Conservation (phyloP, 2,113 vertebrate species). For the Tauraco erythrolophus region DNA sequence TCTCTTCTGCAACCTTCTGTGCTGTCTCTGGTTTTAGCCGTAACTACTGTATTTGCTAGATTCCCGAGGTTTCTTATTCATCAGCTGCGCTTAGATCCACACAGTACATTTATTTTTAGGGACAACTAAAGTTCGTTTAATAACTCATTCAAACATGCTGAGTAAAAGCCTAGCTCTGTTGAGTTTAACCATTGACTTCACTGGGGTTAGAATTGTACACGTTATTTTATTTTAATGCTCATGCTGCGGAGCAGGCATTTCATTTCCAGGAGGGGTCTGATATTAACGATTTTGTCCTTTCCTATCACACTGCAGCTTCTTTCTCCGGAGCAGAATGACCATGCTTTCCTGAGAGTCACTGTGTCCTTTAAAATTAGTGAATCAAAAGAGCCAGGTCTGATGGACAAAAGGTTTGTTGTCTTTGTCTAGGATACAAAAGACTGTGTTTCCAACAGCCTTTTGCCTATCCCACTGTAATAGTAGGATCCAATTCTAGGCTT, state of each 20-base stretch:
- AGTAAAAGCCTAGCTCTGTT: constrained; percentile 50
- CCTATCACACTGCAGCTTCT: background rate
- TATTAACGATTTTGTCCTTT: constrained; percentile 6
- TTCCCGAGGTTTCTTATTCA: constrained; percentile 30
- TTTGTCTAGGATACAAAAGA: constrained; percentile 34
- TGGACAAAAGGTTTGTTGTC: background rate
- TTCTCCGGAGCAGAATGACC: constrained; percentile 7
- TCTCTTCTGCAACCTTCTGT: background rate
- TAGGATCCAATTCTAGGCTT: background rate
- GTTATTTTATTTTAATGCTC: constrained; percentile 1
- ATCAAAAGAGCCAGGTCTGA: background rate
- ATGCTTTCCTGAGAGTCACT: background rate
- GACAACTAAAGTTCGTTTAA: constrained; percentile 22
- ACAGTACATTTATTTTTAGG: constrained; percentile 43
- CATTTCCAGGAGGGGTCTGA: constrained; percentile 40
- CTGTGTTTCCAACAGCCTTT: background rate
- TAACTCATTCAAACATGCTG: constrained; percentile 55
- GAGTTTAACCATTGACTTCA: constrained; percentile 41
- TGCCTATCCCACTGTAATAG: background rate
- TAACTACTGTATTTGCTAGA: constrained; percentile 4
- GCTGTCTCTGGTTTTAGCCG: background rate
- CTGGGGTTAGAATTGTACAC: background rate
- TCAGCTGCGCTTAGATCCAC: background rate
- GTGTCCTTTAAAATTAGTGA: constrained; percentile 41
- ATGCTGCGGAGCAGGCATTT: background rate